These are phyloP conservation scores for Atractosteus spatula DNA, from an alignment of 2,113 vertebrate species.

Conservation along the genomic window DNA sequence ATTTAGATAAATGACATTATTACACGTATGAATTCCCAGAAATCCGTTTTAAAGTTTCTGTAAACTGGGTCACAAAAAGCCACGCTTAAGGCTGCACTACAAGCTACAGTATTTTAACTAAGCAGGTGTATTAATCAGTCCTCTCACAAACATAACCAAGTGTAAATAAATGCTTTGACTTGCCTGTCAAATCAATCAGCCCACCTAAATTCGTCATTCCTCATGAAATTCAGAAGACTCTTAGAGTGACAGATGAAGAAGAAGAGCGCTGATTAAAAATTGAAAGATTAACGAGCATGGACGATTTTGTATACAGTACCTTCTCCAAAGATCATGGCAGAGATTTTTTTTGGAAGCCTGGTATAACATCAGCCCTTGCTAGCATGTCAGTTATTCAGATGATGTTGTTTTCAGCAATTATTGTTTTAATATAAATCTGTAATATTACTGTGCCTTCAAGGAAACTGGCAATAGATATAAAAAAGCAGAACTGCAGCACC, in stretches of 20 bases:
- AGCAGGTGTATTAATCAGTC: neutral
- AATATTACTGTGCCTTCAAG: no score
- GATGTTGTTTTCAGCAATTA: no score
- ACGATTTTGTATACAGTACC: neutral
- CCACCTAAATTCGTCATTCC: neutral
- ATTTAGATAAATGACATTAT: slow-evolving; percentile 11
- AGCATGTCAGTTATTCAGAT: no score
- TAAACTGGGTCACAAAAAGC: neutral
- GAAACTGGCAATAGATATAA: no score
- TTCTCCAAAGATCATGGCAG: slow-evolving; percentile 4
- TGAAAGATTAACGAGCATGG: slow-evolving; percentile 5
- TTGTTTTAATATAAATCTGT: no score
- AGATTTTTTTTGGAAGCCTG: neutral
- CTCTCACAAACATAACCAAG: neutral
- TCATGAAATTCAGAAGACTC: neutral
- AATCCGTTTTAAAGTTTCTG: neutral
- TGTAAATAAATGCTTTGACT: neutral
- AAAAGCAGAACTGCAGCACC: no score
- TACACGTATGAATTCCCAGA: neutral
- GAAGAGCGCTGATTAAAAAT: slow-evolving; percentile 1
- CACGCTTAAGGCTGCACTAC: neutral
- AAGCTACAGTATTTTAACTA: neutral
- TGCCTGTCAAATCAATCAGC: slow-evolving; percentile 3
- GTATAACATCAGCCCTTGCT: no score
- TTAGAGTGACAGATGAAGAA: neutral